Evolutionary conservation across 2,797 vertebrate species (phyloP), one percentile per base, ranked within the genome.

Genomic region (Sylvilagus floridanus): DNA sequence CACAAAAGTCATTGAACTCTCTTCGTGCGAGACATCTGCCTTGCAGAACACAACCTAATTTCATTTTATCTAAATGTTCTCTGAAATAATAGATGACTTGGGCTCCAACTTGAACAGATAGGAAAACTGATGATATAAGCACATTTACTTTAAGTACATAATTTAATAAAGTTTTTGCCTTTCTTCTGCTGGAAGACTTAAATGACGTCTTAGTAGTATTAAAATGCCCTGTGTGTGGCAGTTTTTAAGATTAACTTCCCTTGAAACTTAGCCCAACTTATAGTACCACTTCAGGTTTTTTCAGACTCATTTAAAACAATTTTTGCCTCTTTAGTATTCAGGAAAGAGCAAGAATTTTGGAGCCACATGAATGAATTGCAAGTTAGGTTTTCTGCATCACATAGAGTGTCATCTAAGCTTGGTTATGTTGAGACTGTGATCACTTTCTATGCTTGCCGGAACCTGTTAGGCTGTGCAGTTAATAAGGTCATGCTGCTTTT

Each of bases 1-100:
- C 95, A 96, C 93, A 88, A 72, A 96, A 97, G 93, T 94, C 94
- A 30, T 82, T 68, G 79, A 91, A 90, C 84, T 81, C 86, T 78
- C 54, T 88, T 87, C 10, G 57, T 68, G 92, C 88, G 84, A 69
- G 37, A 68, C 77, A 71, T 88, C 75, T 91, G 84, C 50, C 7
- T 71, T 62, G 75, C 21, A 17, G 63, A 90, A 92, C 68, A 10
- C 68, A 92, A 62, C 65, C 90, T 68, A 32, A 69, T 95, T 95
- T 88, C 88, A 42, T 96, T 78, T 95, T 90, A 54, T 87, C 87
- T 66, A 37, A 81, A 83, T 72, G 75, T 60, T 14, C 35, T 60
- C 71, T 72, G 78, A 86, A 93, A 78, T 68, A 62, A 73, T 69
- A 77, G 30, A 66, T 95, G 73, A 65, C 71, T 93, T 54, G 88